phyloP scores from a whole-genome alignment of 2,797 vertebrate species.

The Petrocephalus sullivani region DNA sequence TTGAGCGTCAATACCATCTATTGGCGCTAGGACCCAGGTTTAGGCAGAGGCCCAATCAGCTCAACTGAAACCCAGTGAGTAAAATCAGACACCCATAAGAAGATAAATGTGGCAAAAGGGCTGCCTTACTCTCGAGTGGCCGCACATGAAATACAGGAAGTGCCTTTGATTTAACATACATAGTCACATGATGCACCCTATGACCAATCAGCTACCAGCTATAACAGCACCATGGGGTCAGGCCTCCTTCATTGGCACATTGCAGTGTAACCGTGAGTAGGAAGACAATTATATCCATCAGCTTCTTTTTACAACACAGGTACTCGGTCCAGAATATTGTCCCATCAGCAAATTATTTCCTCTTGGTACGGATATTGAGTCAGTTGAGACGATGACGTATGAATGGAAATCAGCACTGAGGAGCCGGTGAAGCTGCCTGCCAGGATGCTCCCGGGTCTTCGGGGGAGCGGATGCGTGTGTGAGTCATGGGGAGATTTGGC shows the following conservation, averaged over 20 bases:
- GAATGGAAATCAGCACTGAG: background rate
- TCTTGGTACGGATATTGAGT: background rate
- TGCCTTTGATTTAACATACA: background rate
- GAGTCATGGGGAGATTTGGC: constrained; percentile 8
- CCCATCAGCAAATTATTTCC: constrained; percentile 1
- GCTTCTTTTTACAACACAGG: constrained; percentile 73
- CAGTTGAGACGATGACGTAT: background rate
- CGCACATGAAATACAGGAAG: background rate
- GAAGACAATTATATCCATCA: constrained; percentile 19
- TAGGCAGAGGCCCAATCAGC: background rate
- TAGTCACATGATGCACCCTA: background rate
- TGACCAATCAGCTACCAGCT: background rate
- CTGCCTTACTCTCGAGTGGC: background rate
- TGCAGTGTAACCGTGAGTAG: constrained; percentile 37
- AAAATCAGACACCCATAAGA: background rate
- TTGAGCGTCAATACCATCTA: background rate
- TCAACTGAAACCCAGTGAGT: background rate
- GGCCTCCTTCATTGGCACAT: constrained; percentile 20
- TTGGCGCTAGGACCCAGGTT: background rate
- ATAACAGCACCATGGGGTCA: background rate
- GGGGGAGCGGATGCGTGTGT: background rate
- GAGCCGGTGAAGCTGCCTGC: background rate
- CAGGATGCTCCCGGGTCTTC: background rate
- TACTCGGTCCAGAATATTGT: constrained; percentile 60
- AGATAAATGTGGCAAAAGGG: background rate